A percentile compares a stretch with the other conserved stretches of the same genome.
phyloP scores from a whole-genome alignment of 2,113 vertebrate species.

The Desmodus rotundus region DNA sequence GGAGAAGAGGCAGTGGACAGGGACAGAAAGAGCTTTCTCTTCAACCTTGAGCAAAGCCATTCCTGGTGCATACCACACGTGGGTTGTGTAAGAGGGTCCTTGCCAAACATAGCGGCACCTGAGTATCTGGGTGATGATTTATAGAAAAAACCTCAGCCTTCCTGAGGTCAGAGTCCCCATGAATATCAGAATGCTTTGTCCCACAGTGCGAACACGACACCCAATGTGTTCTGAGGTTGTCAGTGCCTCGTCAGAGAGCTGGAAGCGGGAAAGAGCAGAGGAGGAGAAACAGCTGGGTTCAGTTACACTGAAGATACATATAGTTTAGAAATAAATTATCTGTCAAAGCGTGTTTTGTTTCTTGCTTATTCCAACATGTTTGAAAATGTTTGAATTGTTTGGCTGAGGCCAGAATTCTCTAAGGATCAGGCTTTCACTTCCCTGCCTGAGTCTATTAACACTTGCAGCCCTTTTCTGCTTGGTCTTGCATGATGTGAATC shows the following conservation, averaged over 20 bases:
- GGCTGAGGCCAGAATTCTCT: conserved; percentile 46
- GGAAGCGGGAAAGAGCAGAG: neutral
- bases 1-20: neutral
- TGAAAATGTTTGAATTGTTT: conserved; percentile 65
- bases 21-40: neutral
- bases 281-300: conserved; percentile 66
- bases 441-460: neutral
- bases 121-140: conserved; percentile 63
- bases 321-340: conserved; percentile 70
- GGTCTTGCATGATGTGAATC: neutral
- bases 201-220: neutral
- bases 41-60: neutral
- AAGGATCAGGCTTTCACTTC: conserved; percentile 28
- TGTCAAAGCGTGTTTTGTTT: conserved; percentile 63
- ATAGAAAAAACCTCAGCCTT: conserved; percentile 41
- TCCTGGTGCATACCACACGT: neutral
- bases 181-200: conserved; percentile 53
- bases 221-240: conserved; percentile 40
- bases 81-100: neutral
- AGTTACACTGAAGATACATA: conserved; percentile 70
- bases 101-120: conserved; percentile 41
- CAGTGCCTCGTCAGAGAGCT: conserved; percentile 49
- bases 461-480: neutral
- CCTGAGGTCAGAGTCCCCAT: conserved; percentile 52
- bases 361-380: conserved; percentile 66